Evolutionary conservation across 2,888 invertebrate genomes (phyloP).

Genomic region (Melanostoma mellinum): DNA sequence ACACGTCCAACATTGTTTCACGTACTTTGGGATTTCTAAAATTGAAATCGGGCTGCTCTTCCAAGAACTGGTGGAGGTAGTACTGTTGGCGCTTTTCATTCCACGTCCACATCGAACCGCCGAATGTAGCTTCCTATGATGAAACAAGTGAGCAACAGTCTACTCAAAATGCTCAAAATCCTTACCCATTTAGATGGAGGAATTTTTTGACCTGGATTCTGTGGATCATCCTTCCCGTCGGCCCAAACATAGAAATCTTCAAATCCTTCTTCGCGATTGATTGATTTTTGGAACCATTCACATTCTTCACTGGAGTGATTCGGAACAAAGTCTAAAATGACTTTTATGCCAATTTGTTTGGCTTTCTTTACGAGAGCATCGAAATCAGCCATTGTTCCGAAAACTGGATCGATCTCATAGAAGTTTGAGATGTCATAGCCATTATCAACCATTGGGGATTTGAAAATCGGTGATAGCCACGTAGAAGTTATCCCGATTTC

Average conservation of each 20-base stretch:
- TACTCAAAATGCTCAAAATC: constrained; percentile 86
- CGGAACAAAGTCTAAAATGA: constrained; percentile 86
- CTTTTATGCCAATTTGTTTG: constrained; percentile 83
- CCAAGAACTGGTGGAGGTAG: constrained; percentile 86
- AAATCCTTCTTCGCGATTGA: constrained; percentile 85
- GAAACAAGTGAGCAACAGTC: constrained; percentile 85
- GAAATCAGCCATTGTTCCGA: constrained; percentile 86
- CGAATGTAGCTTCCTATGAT: no score
- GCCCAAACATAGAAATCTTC: constrained; percentile 91
- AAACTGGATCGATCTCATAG: constrained; percentile 86
- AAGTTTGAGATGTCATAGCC: constrained; percentile 91
- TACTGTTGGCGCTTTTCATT: constrained; percentile 84
- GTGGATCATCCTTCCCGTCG: constrained; percentile 82
- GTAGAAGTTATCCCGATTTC: constrained; percentile 87
- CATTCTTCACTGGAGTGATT: constrained; percentile 91
- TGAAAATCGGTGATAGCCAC: constrained; percentile 89
- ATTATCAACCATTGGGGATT: constrained; percentile 89
- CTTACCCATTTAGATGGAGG: constrained; percentile 79
- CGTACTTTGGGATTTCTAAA: constrained; percentile 87
- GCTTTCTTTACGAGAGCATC: constrained; percentile 84
- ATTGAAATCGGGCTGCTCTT: constrained; percentile 91
- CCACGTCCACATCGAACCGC: constrained; percentile 82
- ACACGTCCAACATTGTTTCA: constrained; percentile 85
- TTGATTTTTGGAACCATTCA: constrained; percentile 91
- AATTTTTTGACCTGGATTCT: constrained; percentile 68